Evolutionary conservation across 2,113 vertebrate genomes (phyloP).

Genomic region (Columba livia): DNA sequence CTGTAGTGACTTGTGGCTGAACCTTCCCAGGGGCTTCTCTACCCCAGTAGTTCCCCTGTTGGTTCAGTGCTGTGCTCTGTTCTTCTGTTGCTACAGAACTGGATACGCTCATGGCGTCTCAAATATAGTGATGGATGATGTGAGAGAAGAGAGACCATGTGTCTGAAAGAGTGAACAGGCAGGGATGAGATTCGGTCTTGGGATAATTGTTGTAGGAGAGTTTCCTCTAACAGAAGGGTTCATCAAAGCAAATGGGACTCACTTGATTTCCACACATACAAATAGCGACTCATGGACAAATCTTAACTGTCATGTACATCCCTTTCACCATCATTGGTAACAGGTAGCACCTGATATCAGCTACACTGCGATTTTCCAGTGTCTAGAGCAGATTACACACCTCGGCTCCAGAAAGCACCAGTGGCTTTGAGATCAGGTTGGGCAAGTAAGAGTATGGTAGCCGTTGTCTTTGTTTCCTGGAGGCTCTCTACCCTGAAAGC

Average conservation of each 20-base stretch:
- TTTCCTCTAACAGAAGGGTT: neutral
- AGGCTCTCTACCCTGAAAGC: neutral
- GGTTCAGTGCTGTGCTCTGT: neutral
- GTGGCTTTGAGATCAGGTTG: neutral
- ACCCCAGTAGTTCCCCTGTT: neutral
- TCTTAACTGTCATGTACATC: neutral
- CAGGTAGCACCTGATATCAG: neutral
- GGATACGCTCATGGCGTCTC: neutral
- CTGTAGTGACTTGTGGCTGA: neutral
- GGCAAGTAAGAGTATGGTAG: neutral
- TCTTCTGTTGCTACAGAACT: neutral
- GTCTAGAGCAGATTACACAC: neutral
- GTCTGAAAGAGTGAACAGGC: neutral
- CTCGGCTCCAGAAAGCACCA: neutral
- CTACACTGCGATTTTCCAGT: neutral
- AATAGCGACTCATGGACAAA: neutral
- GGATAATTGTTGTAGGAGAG: neutral
- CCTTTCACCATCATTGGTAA: neutral
- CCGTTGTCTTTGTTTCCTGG: neutral
- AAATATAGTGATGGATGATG: neutral
- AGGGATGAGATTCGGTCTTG: neutral
- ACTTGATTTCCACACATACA: neutral
- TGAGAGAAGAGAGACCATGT: neutral
- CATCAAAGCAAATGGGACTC: neutral
- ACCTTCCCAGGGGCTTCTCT: neutral